Base-by-base conservation (phyloP, 2,888 invertebrate genomes). In the Heliconius erato region DNA sequence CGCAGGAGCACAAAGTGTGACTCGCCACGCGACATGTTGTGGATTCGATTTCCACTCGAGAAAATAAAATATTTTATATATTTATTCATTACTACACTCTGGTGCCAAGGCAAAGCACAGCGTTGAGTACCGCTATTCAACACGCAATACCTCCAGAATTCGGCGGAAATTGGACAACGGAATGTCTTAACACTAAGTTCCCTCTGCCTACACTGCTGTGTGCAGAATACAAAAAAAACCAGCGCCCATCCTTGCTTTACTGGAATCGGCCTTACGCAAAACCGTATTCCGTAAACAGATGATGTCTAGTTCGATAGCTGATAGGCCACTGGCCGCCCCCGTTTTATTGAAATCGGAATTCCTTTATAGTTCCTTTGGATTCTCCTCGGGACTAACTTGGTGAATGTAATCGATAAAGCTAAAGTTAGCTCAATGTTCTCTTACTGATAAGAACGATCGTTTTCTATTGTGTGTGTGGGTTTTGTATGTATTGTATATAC, bases 311-410 rank as follows among this genome's bases (percentile, higher is more conserved):
- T 54, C 68, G 59, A 80, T 80, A 40, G 65, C 67, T 74, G 79
- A 71, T 72, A 79, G 63, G 72, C 67, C 32, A 74, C 74, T 67
- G 74, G 80, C 65, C 49, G 40, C 40, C 63, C 11, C 28, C 12
- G 76, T 80, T 74, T 80, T 80, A 76, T 76, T 68, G 59, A 54
- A 76, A 80, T 63, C 74, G 80, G 76, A 68, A 76, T 76, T 80
- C 74, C 68, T 80, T 68, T 35, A 32, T 49, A 44, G 65, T 26
- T 54, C 16, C 28, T 67, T 67, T 74, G 54, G 54, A 80, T 74
- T 80, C 19, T 76, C 76, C 40, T 76, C 54, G 54, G 35, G 65
- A 74, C 19, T 80, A 76, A 63, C 49, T 74, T 44, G 28, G 67
- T 14, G 74, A 69, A 74, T 77, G 40, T 77, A 81, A 79, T 71